Evolutionary conservation across 2,113 vertebrate genomes (phyloP), one percentile per base, ranked within the genome.

Genomic region (Alethe castanea): DNA sequence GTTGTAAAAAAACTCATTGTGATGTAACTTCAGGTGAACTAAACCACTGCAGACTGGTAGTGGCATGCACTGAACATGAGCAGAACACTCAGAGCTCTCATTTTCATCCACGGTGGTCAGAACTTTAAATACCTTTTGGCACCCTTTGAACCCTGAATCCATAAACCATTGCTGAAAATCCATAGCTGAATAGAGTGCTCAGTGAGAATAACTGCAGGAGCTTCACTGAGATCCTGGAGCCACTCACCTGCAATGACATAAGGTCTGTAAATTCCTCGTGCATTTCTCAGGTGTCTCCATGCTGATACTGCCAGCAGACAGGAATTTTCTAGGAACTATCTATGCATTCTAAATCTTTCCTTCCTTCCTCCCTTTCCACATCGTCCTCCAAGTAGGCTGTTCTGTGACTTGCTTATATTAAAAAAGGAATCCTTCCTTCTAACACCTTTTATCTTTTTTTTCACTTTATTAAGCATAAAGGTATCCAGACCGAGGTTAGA

Each of bases 161-260:
- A 17, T 16, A 7, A 57, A 15, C 8, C 62, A 8, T 6, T 8
- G 36, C n/a, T 19, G 47, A 19, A 42, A 57, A 62, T 14, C n/a
- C 10, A 0, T 12, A 12, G 8, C 11, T 4, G 33, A 15, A 3
- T 2, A 0, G 48, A 16, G 26, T 0, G 7, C 12, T 8, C 36
- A 11, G 57, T 0, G 18, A 44, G 80, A 53, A 59, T 23, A 17
- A 10, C 9, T 2, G 24, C 52, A 20, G 50, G 50, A 19, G 42
- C 25, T 14, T 8, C 35, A 9, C 42, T 2, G 35, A 8, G 20
- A 2, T 0, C 6, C 42, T 23, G 50, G 12, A 29, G 42, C 35
- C 25, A 35, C 52, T 57, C 60, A 2, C 5, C 50, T 17, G 5
- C 12, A 42, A 4, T 7, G 3, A 17, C 35, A 50, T 35, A 35